A percentile compares a stretch with the other conserved stretches of the same genome.
Evolutionary conservation across 2,113 vertebrate genomes (phyloP).

Genomic region (Lasiurus borealis): DNA sequence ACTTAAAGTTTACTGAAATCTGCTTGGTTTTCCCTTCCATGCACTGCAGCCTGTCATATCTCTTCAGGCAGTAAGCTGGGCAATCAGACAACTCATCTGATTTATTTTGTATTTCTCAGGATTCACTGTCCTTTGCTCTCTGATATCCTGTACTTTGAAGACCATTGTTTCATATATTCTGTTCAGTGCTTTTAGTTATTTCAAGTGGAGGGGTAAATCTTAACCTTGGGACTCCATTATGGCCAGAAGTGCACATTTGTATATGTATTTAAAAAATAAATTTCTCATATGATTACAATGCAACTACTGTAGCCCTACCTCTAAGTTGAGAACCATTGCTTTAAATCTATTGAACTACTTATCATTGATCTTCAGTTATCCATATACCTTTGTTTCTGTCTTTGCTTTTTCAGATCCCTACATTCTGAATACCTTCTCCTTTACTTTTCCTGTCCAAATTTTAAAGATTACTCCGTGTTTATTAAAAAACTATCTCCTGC

Average conservation of each 20-base stretch:
- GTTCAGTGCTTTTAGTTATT: constrained; percentile 2
- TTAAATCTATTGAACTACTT: not conserved
- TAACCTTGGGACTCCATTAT: not conserved
- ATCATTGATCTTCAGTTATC: not conserved
- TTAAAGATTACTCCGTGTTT: constrained; percentile 16
- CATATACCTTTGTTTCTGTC: not conserved
- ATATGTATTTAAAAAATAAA: constrained; percentile 28
- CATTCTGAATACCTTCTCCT: not conserved
- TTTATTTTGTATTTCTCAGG: not conserved
- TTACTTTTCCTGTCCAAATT: not conserved
- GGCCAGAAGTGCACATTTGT: not conserved
- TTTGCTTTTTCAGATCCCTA: not conserved
- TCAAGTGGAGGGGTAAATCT: not conserved
- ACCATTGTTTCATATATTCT: not conserved
- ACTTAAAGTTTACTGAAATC: not conserved
- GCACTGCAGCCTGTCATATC: not conserved
- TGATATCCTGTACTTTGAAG: not conserved
- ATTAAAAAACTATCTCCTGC: constrained; percentile 8
- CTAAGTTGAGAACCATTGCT: not conserved
- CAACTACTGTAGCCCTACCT: not conserved
- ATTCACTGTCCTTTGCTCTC: not conserved
- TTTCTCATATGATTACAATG: not conserved
- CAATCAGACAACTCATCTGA: not conserved
- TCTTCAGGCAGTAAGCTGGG: not conserved
- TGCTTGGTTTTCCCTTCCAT: not conserved